Evolutionary conservation across 2,797 vertebrate genomes (phyloP).

Genomic region (Siniperca scherzeri): DNA sequence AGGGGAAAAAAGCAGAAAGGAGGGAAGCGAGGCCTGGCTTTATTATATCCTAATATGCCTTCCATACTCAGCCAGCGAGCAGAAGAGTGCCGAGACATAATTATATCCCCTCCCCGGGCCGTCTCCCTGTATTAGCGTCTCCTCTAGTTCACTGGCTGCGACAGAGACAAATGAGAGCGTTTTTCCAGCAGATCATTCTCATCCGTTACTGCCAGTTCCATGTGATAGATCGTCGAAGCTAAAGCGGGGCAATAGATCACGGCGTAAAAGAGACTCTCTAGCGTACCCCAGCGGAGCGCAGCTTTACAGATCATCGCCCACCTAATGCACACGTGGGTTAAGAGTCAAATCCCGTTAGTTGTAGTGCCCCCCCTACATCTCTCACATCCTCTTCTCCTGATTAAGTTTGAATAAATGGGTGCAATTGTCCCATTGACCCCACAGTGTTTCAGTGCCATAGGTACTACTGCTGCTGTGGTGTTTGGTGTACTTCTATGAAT

Average conservation of each 20-base stretch:
- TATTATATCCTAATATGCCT: constrained; percentile 88
- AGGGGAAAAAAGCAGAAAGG: constrained; percentile 35
- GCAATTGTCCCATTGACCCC: constrained; percentile 65
- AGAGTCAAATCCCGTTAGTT: constrained; percentile 86
- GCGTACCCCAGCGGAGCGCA: constrained; percentile 82
- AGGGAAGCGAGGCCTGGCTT: constrained; percentile 75
- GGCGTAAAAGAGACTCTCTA: constrained; percentile 86
- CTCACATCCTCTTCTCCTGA: constrained; percentile 64
- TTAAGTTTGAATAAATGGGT: constrained; percentile 84
- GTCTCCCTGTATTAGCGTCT: constrained; percentile 90
- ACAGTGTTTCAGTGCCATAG: constrained; percentile 38
- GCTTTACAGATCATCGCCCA: constrained; percentile 87
- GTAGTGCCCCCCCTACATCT: constrained; percentile 30
- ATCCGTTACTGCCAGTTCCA: constrained; percentile 91
- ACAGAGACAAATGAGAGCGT: constrained; percentile 93
- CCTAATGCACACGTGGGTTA: constrained; percentile 87
- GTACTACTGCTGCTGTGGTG: constrained; percentile 10
- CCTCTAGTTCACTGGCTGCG: constrained; percentile 88
- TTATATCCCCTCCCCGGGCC: constrained; percentile 89
- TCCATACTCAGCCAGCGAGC: constrained; percentile 82
- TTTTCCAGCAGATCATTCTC: constrained; percentile 90
- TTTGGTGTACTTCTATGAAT: background rate
- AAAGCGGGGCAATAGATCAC: constrained; percentile 89
- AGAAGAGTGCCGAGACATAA: constrained; percentile 88
- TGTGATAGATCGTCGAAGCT: constrained; percentile 87